A percentile compares a stretch with the other conserved stretches of the same genome.
phyloP scores from a whole-genome alignment of 1,140 invertebrate genomes.

The Phocides pigmalion region DNA sequence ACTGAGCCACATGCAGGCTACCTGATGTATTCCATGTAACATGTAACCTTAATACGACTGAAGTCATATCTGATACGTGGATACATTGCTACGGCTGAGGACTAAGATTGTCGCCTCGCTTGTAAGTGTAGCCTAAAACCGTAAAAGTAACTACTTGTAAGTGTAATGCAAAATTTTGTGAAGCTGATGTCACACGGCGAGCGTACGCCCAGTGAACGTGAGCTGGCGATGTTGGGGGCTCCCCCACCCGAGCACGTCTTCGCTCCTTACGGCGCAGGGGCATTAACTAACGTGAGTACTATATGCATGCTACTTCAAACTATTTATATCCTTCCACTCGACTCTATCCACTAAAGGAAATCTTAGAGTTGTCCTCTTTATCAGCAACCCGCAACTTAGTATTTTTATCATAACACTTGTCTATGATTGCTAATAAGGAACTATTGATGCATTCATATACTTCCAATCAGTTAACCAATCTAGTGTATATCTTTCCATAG shows the following conservation, averaged over 20 bases:
- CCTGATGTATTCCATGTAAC: no score
- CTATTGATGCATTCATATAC: neutral
- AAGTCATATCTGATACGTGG: no score
- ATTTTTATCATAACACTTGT: neutral
- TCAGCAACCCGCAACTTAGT: neutral
- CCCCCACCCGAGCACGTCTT: slow-evolving; percentile 77
- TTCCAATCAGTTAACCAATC: no score
- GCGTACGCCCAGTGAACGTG: slow-evolving; percentile 78
- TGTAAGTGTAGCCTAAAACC: no score
- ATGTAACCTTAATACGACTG: no score
- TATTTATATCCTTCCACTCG: slow-evolving; percentile 29
- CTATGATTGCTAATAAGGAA: neutral
- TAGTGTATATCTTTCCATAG: no score
- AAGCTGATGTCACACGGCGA: slow-evolving; percentile 85
- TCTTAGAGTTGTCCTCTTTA: slow-evolving; percentile 3
- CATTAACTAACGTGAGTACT: slow-evolving; percentile 83
- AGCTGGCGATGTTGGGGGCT: slow-evolving; percentile 76
- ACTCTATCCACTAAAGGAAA: slow-evolving; percentile 14
- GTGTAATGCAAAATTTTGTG: slow-evolving; percentile 1
- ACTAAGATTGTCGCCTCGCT: no score
- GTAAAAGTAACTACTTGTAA: no score
- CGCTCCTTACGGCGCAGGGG: slow-evolving; percentile 79
- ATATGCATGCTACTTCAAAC: slow-evolving; percentile 24
- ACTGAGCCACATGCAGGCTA: no score
- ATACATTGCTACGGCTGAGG: no score